phyloP scores from a whole-genome alignment of 2,888 invertebrate species.

The Lasioglossum malachurum region DNA sequence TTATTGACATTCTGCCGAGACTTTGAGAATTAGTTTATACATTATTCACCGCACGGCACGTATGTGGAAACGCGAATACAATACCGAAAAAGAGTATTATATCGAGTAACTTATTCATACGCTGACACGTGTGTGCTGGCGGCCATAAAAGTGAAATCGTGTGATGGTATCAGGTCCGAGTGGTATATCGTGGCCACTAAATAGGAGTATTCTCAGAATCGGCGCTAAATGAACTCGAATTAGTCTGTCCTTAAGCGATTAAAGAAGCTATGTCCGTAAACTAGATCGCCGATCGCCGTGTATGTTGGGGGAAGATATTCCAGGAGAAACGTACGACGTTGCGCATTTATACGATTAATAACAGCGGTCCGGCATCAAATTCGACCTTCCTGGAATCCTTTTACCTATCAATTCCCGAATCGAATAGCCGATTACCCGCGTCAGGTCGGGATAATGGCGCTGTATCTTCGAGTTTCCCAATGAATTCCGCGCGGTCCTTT shows the following conservation, averaged over 20 bases:
- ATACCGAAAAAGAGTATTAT: conserved; percentile 3
- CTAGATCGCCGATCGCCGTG: neutral
- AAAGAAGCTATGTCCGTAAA: neutral
- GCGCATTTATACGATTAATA: conserved; percentile 8
- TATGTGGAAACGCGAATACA: neutral
- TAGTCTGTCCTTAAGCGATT: neutral
- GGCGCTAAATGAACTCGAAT: neutral
- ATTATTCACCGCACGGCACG: neutral
- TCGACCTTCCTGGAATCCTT: neutral
- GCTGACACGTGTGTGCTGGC: neutral
- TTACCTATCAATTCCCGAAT: conserved; percentile 5
- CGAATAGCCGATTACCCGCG: neutral
- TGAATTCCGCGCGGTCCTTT: conserved; percentile 27
- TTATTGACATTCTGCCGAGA: neutral
- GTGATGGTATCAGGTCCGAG: neutral
- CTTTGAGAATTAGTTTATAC: conserved; percentile 6
- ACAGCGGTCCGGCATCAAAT: neutral
- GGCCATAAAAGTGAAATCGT: neutral
- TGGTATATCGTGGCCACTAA: neutral
- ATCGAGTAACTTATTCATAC: neutral
- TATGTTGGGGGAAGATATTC: neutral
- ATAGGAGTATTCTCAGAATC: neutral
- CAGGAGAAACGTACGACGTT: neutral
- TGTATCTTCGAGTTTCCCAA: conserved; percentile 36
- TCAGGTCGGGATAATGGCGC: neutral